Conservation (phyloP, 2,797 vertebrate species). For the Borostomias antarcticus region DNA sequence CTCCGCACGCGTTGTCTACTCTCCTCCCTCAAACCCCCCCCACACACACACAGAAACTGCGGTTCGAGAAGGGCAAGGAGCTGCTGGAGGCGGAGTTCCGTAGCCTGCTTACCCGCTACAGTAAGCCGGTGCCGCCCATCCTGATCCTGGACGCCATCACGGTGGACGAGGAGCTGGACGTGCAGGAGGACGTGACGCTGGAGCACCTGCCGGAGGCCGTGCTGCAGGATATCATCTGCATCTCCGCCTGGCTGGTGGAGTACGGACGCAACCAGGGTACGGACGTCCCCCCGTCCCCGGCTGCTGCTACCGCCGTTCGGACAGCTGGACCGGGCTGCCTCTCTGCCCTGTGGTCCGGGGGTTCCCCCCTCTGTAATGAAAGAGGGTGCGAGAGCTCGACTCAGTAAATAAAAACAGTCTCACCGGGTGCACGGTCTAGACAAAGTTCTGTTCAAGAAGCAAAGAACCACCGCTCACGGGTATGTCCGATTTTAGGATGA, state of each 20-base stretch:
- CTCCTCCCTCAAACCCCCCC: background rate
- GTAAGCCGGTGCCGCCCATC: conserved; percentile 90
- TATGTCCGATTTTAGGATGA: no score
- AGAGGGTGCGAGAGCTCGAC: no score
- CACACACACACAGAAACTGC: conserved; percentile 91
- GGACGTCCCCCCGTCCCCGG: background rate
- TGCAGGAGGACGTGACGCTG: conserved; percentile 86
- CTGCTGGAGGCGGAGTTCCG: conserved; percentile 93
- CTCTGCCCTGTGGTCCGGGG: background rate
- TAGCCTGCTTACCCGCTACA: conserved; percentile 89
- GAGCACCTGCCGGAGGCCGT: conserved; percentile 92
- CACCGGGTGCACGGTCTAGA: no score
- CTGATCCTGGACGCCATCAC: conserved; percentile 93
- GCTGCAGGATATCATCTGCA: conserved; percentile 89
- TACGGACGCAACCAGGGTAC: conserved; percentile 94
- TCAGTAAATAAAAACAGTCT: no score
- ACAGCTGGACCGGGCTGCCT: background rate
- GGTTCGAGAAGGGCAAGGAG: conserved; percentile 95
- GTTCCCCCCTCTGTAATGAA: no score
- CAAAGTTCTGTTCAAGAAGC: background rate
- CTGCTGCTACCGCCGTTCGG: no score
- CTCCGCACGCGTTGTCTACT: no score
- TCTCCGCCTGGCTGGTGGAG: conserved; percentile 95
- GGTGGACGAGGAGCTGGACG: conserved; percentile 90
- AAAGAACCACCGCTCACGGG: no score